These are phyloP conservation scores for Dendrocopos noguchii DNA, from an alignment of 2,113 vertebrate genomes.

Conservation along the genomic window DNA sequence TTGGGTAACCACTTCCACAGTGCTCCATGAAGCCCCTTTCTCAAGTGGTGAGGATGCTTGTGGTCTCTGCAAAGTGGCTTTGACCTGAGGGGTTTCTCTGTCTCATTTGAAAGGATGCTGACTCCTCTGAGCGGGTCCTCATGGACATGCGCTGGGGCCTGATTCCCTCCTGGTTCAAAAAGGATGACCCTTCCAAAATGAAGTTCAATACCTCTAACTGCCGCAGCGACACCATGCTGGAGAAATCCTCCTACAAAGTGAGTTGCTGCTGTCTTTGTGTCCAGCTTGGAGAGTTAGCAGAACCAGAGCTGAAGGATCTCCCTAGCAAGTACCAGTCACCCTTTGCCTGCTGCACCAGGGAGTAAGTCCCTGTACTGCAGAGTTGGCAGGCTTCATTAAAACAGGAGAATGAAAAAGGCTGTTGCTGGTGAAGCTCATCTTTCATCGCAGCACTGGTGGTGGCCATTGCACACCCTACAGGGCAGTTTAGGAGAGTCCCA, in stretches of 20 bases:
- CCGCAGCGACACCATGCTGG: slow-evolving; percentile 90
- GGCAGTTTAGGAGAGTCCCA: neutral
- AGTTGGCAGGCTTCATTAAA: neutral
- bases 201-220: slow-evolving; percentile 92
- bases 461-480: accelerated
- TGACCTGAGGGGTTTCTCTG: neutral
- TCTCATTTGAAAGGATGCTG: slow-evolving; percentile 77
- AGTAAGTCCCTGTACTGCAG: neutral
- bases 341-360: neutral
- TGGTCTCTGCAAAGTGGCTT: accelerated
- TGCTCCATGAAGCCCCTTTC: neutral
- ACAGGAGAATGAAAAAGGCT: neutral
- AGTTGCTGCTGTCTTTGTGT: neutral
- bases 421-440: neutral
- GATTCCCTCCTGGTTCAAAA: slow-evolving; percentile 91
- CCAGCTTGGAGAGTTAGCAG: neutral
- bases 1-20: accelerated
- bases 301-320: neutral
- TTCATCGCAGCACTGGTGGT: neutral
- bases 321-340: accelerated
- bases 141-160: slow-evolving; percentile 96
- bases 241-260: slow-evolving; percentile 93
- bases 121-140: slow-evolving; percentile 87
- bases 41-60: neutral
- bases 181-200: slow-evolving; percentile 86